Base-by-base conservation (phyloP, 2,888 invertebrate species). In the Lagria hirta region DNA sequence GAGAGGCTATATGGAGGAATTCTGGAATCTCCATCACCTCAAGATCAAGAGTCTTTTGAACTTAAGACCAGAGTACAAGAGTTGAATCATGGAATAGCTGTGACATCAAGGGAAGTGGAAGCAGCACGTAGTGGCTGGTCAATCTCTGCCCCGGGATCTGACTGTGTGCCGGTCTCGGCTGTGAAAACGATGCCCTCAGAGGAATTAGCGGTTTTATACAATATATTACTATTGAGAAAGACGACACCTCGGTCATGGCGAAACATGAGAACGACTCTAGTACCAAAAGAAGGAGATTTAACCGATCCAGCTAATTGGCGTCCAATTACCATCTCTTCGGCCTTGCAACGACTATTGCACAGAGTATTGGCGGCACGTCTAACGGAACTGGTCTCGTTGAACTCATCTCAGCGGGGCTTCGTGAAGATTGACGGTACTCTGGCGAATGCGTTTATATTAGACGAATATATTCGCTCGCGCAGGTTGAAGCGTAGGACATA, bases 301-400 rank as follows among this genome's bases (percentile, higher is more conserved):
- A 22, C 3, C 1, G 34, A 51, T 4, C 34, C 55, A 0, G 23
- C 36, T 0, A 64, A 63, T 38, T 62, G 60, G 60, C 30, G 62
- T 4, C 63, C 62, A 0, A 58, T 64, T 1, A 61, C 64, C 4
- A 59, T 65, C 17, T 51, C 54, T 1, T 56, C 57, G 0, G 51
- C 55, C 1, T 5, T 52, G 3, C 57, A 57, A 24, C 26, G 60
- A 1, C 45, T 65, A 5, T 26, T 64, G 1, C 59, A 64, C 37
- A 27, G 57, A 1, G 38, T 56, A 11, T 10, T 65, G 20, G 42
- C 52, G n/a, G 12, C 4, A 2, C 33, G 57, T 0, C 26, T 60
- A 0, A 8, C 24, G 12, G 5, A 12, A 0, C 14, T 36, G 2
- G 17, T 43, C 6, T 3, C 10, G 1, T 41, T 61, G 8, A n/a